These are phyloP conservation scores for Corythucha ciliata DNA, from an alignment of 2,888 invertebrate species.

Conservation along the genomic window DNA sequence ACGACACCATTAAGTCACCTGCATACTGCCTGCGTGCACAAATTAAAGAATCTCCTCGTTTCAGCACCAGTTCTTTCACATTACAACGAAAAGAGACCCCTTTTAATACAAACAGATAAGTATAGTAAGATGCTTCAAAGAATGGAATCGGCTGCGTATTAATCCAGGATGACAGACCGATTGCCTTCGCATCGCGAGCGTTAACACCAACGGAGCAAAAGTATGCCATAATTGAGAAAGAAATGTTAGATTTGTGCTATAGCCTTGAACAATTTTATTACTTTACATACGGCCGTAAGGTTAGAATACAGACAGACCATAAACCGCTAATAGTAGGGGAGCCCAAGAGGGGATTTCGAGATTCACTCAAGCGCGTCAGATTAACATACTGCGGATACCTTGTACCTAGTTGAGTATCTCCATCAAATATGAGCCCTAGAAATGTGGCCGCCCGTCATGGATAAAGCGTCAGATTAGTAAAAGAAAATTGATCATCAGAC, in stretches of 20 bases:
- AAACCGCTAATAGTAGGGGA: no score
- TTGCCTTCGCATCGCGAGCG: slow-evolving; percentile 2
- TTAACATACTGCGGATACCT: no score
- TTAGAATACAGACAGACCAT: no score
- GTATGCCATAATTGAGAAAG: slow-evolving; percentile 6
- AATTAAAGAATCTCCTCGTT: slow-evolving; percentile 15
- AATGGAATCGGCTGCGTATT: slow-evolving; percentile 9
- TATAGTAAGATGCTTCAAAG: slow-evolving; percentile 4
- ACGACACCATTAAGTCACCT: slow-evolving; percentile 7
- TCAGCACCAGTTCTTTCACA: slow-evolving; percentile 2
- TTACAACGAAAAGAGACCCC: not conserved
- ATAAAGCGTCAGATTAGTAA: no score
- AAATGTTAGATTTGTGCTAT: not conserved
- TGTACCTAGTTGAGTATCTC: no score
- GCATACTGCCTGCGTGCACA: not conserved
- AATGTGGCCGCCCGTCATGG: no score
- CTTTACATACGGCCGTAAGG: no score
- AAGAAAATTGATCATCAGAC: no score
- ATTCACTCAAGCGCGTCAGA: no score
- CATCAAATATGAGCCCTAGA: no score
- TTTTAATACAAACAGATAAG: slow-evolving; percentile 1
- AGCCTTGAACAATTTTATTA: no score
- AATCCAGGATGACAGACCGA: not conserved
- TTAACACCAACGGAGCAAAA: slow-evolving; percentile 2
- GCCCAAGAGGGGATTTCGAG: no score